phyloP scores from a whole-genome alignment of 2,797 vertebrate genomes.

The Nasua narica region DNA sequence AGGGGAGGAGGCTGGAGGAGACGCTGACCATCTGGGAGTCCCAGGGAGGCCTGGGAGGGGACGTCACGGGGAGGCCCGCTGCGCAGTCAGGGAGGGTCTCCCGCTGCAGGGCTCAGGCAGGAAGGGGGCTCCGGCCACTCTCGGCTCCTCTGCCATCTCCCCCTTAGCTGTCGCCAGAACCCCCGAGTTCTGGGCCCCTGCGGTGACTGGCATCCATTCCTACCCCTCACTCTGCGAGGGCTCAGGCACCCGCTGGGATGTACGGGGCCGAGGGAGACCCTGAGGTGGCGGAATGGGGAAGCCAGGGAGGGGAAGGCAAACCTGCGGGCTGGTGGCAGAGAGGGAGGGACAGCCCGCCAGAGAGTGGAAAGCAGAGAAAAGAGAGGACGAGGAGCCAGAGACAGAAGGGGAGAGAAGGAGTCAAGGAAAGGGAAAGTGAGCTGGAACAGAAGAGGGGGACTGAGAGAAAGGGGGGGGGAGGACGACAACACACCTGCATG shows the following conservation, averaged over 20 bases:
- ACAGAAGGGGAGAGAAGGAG: too few species aligned
- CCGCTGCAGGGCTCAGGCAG: neutral
- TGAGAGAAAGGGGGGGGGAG: neutral
- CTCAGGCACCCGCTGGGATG: fast-evolving
- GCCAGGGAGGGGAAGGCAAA: neutral
- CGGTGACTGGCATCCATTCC: neutral
- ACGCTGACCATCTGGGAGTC: neutral
- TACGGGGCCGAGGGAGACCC: neutral
- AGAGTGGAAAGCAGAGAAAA: neutral
- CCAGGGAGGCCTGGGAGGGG: neutral
- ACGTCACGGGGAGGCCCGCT: neutral
- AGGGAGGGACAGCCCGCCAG: neutral
- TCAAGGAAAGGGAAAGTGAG: neutral
- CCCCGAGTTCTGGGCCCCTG: too few species aligned
- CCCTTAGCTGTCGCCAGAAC: fast-evolving
- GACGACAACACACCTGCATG: fast-evolving
- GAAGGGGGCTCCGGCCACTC: fast-evolving
- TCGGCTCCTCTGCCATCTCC: neutral
- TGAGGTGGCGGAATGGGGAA: neutral
- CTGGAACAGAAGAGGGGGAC: neutral
- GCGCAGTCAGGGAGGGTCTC: neutral
- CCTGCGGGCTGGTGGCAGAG: neutral
- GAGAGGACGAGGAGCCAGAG: too few species aligned
- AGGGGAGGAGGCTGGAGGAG: neutral
- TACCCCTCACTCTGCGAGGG: neutral